These are phyloP conservation scores for Nothocercus nigrocapillus DNA, from an alignment of 2,113 vertebrate genomes.

Conservation along the genomic window DNA sequence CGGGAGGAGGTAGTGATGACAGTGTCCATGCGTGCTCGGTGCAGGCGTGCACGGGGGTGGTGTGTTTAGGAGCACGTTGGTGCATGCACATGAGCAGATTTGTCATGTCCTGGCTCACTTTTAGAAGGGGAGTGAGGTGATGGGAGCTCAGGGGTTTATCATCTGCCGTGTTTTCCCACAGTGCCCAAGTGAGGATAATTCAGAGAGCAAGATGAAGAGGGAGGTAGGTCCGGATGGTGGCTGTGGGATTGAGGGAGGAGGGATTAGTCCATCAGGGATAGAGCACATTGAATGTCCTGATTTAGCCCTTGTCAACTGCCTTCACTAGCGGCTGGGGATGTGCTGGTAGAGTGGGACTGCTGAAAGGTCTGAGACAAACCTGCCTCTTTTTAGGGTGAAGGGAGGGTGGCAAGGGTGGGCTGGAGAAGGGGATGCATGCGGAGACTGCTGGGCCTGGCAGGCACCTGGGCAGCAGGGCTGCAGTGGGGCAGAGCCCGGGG, in stretches of 20 bases:
- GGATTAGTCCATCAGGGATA: background rate
- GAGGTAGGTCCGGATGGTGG: slow-evolving; percentile 12
- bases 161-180: background rate
- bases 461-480: rapidly evolving
- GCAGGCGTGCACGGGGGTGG: rapidly evolving
- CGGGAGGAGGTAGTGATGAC: background rate
- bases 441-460: background rate
- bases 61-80: rapidly evolving
- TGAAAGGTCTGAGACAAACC: background rate
- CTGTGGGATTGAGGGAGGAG: background rate
- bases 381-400: background rate
- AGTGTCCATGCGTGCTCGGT: rapidly evolving
- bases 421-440: background rate
- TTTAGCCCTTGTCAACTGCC: background rate
- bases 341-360: background rate
- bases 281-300: background rate
- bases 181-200: slow-evolving; percentile 57
- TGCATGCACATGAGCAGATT: rapidly evolving
- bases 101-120: background rate
- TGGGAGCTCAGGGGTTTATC: background rate
- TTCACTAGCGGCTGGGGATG: background rate
- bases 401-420: background rate
- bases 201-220: background rate
- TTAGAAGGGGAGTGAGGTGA: background rate
- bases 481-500: background rate